Conservation (phyloP, 2,797 vertebrate species). For the Rhinichthys osculus region DNA sequence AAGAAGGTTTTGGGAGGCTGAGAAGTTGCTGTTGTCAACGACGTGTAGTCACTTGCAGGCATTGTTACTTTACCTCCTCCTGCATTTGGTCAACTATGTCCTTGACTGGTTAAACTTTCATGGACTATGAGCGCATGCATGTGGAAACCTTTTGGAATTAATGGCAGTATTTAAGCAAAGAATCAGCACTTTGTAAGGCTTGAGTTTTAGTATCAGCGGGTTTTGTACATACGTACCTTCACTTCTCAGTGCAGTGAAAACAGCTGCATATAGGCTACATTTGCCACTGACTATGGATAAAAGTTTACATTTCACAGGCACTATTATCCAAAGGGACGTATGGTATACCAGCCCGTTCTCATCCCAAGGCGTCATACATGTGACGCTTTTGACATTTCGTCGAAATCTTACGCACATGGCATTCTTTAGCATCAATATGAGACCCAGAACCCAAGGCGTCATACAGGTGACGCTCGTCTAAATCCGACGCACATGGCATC, state of each 20-base stretch:
- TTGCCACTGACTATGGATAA: background rate
- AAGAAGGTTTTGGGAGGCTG: too few species aligned
- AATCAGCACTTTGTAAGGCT: background rate
- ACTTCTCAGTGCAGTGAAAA: background rate
- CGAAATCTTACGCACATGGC: too few species aligned
- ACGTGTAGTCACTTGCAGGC: too few species aligned
- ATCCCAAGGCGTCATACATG: too few species aligned
- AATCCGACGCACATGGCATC: too few species aligned
- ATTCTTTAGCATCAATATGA: too few species aligned
- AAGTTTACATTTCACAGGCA: background rate
- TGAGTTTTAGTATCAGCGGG: background rate
- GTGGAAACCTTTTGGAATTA: background rate
- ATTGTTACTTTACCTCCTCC: background rate
- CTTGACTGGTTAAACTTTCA: background rate
- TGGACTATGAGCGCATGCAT: background rate
- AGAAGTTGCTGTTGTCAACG: constrained; percentile 7
- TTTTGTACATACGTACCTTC: background rate
- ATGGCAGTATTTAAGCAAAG: background rate
- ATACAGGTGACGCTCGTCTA: too few species aligned
- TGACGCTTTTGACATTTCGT: too few species aligned
- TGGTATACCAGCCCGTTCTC: background rate
- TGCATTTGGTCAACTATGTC: background rate
- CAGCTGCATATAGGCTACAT: background rate
- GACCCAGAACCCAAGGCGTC: too few species aligned
- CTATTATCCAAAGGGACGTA: background rate